Conservation (phyloP, 2,888 invertebrate genomes). For the Dryobotodes eremita region DNA sequence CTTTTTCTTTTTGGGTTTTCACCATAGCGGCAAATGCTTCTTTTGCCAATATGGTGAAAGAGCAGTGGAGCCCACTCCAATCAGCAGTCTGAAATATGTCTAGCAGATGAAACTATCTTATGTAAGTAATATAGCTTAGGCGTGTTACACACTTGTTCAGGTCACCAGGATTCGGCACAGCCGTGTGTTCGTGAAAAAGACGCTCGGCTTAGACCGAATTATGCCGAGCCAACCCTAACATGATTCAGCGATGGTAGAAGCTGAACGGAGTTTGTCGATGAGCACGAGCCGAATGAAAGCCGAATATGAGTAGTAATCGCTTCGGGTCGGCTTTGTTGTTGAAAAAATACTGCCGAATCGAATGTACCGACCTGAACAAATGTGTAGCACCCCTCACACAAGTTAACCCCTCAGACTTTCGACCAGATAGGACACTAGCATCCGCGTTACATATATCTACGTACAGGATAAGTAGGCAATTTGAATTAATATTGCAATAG, state of each 20-base stretch:
- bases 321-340: neutral
- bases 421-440: conserved; percentile 1
- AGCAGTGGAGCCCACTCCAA: neutral
- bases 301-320: neutral
- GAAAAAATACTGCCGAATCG: no score
- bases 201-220: neutral
- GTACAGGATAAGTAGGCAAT: conserved; percentile 39
- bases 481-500: conserved; percentile 41
- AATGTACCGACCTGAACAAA: neutral
- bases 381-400: neutral
- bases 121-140: neutral
- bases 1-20: no score
- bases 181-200: neutral
- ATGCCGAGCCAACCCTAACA: neutral
- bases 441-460: conserved; percentile 19
- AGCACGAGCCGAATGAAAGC: neutral
- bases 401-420: neutral
- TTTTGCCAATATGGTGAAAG: neutral
- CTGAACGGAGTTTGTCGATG: neutral
- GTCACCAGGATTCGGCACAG: neutral
- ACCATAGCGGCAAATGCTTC: no score
- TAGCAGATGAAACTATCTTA: neutral
- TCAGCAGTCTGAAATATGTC: neutral
- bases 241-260: neutral
- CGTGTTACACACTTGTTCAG: neutral